Conservation (phyloP, 2,888 invertebrate species). For the Lithophane ornitopus region DNA sequence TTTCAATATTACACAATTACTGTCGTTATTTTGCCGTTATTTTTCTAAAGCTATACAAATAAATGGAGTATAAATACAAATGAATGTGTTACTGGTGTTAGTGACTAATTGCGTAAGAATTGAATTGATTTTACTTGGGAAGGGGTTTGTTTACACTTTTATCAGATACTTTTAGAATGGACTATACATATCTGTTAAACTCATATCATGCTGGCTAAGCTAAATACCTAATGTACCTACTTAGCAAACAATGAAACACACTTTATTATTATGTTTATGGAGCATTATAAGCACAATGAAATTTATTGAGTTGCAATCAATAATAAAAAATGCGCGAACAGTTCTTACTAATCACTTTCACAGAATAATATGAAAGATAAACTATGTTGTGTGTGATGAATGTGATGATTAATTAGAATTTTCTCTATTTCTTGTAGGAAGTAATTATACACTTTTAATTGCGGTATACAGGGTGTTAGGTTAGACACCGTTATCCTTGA, state of each 20-base stretch:
- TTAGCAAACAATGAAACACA: constrained; percentile 12
- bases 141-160: not conserved
- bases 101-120: not conserved
- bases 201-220: not conserved
- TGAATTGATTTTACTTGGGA: not conserved
- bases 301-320: constrained; percentile 28
- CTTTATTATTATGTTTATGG: constrained; percentile 12
- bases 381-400: not conserved
- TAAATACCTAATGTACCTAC: too few relatives aligned
- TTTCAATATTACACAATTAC: too few relatives aligned
- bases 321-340: constrained; percentile 21
- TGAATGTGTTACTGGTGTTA: not conserved
- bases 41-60: too few relatives aligned
- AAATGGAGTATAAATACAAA: not conserved
- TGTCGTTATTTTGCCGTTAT: too few relatives aligned
- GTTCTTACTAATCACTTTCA: constrained; percentile 12
- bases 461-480: too few relatives aligned
- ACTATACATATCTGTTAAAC: not conserved
- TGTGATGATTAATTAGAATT: not conserved
- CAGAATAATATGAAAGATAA: not conserved
- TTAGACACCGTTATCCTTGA: too few relatives aligned
- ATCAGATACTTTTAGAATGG: not conserved
- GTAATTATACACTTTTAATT: constrained; percentile 1
- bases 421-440: not conserved
- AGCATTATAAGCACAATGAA: constrained; percentile 26